These are phyloP conservation scores for Allygus modestus DNA, from an alignment of 2,888 invertebrate species.

Conservation along the genomic window DNA sequence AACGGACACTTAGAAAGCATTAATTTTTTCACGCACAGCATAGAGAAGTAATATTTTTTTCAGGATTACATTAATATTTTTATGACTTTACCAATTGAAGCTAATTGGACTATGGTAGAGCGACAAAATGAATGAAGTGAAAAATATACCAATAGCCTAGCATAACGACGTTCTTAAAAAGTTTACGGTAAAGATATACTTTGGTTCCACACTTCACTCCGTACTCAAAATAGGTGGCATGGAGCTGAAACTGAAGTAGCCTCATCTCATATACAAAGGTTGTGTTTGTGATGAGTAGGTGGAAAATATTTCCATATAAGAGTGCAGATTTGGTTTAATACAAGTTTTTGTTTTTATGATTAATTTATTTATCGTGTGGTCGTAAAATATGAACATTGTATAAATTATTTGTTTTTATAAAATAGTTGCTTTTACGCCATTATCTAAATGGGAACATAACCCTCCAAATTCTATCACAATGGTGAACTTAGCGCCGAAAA, in stretches of 20 bases:
- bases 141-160: too few species aligned
- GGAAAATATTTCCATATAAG: neutral
- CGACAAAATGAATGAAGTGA: too few species aligned
- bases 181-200: too few species aligned
- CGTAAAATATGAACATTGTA: neutral
- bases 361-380: neutral
- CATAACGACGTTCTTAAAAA: too few species aligned
- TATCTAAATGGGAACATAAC: neutral
- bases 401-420: neutral
- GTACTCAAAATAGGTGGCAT: too few species aligned
- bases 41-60: too few species aligned
- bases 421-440: neutral
- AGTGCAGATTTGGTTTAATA: neutral
- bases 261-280: slow-evolving; percentile 5
- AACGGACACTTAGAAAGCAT: too few species aligned
- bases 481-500: slow-evolving; percentile 38
- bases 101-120: too few species aligned
- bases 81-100: too few species aligned
- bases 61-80: too few species aligned
- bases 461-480: neutral
- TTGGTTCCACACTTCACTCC: too few species aligned
- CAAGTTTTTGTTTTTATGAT: neutral
- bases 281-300: slow-evolving; percentile 5
- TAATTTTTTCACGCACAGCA: too few species aligned
- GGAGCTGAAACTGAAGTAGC: neutral